Conservation (phyloP, 2,888 invertebrate genomes). For the Acheta domesticus region DNA sequence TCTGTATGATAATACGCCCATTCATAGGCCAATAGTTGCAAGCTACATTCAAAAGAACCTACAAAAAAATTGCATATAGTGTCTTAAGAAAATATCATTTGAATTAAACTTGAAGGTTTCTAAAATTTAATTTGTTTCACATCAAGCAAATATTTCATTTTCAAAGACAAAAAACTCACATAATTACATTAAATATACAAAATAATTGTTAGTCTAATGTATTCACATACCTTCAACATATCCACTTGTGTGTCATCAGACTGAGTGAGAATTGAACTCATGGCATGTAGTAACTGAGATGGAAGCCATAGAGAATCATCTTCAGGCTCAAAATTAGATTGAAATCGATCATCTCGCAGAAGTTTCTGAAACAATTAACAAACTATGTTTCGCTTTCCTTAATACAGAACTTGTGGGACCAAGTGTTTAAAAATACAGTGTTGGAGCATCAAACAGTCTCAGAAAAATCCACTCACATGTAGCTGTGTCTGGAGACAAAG, state of each 20-base stretch:
- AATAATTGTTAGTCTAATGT: not conserved
- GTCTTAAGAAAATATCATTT: not conserved
- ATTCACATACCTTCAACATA: slow-evolving; percentile 59
- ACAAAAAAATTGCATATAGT: slow-evolving; percentile 36
- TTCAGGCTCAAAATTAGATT: slow-evolving; percentile 84
- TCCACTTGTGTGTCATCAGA: slow-evolving; percentile 81
- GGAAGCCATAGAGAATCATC: slow-evolving; percentile 91
- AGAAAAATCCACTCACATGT: too few species aligned
- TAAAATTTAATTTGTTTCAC: not conserved
- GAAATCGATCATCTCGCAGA: slow-evolving; percentile 86
- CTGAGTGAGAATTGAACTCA: slow-evolving; percentile 73
- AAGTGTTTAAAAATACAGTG: too few species aligned
- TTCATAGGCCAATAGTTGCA: slow-evolving; percentile 86
- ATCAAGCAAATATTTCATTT: not conserved
- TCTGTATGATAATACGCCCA: slow-evolving; percentile 81
- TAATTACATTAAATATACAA: not conserved
- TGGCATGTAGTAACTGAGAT: slow-evolving; percentile 81
- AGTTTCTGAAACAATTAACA: slow-evolving; percentile 62
- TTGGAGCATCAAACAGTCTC: too few species aligned
- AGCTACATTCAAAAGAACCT: slow-evolving; percentile 82
- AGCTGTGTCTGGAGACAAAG: too few species aligned
- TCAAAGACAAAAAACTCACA: not conserved
- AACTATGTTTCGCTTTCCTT: too few species aligned
- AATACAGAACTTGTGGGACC: not conserved
- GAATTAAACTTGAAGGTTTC: not conserved